Conservation (phyloP, 1,140 invertebrate genomes). For the Drosophila mauritiana region DNA sequence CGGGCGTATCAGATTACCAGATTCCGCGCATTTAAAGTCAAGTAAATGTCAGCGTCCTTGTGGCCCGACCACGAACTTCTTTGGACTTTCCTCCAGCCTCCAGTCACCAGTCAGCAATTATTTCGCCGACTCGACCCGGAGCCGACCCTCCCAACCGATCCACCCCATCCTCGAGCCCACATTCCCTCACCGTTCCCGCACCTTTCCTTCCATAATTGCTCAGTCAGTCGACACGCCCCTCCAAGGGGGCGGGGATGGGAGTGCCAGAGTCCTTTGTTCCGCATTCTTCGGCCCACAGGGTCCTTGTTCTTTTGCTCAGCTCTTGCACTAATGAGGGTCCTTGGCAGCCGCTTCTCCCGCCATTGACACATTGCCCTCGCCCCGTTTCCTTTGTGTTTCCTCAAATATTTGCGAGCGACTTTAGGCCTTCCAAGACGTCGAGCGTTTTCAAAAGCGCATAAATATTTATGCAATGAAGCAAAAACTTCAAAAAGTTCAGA, state of each 20-base stretch:
- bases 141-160: constrained; percentile 11
- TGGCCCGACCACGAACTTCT: constrained; percentile 33
- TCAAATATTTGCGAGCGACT: constrained; percentile 68
- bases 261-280: constrained; percentile 53
- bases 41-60: constrained; percentile 71
- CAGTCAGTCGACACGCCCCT: constrained; percentile 72
- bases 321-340: constrained; percentile 73
- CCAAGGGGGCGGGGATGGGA: constrained; percentile 25
- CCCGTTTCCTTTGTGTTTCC: constrained; percentile 49
- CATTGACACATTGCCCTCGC: constrained; percentile 69
- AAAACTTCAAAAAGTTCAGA: constrained; percentile 53
- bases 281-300: constrained; percentile 34
- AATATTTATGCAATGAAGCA: constrained; percentile 80
- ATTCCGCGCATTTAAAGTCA: constrained; percentile 60
- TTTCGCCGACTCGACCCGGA: constrained; percentile 11
- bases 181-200: constrained; percentile 2
- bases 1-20: constrained; percentile 70
- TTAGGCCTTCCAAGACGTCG: constrained; percentile 47
- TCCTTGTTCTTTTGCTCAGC: constrained; percentile 69
- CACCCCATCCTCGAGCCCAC: constrained; percentile 10
- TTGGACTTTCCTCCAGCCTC: constrained; percentile 39
- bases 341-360: constrained; percentile 55
- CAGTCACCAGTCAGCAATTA: constrained; percentile 28
- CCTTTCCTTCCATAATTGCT: constrained; percentile 56
- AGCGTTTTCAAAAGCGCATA: constrained; percentile 72